Base-by-base conservation (phyloP, 2,113 vertebrate species). In the Xiphophorus couchianus region DNA sequence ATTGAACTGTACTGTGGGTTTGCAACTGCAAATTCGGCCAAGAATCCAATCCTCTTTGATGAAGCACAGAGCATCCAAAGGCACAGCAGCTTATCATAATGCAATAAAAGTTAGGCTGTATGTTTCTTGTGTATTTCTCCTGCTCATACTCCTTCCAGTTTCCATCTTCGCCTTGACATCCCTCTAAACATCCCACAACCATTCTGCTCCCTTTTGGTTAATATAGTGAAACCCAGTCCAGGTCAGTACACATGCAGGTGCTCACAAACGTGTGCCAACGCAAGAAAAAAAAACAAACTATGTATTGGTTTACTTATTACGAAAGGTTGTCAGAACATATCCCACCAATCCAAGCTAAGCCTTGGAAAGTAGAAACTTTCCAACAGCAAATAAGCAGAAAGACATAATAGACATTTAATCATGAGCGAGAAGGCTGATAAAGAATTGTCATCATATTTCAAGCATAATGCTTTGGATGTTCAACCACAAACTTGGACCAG, bases 161-260 rank as follows among this genome's bases (percentile, higher is more conserved):
- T 86, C 88, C 78, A 89, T 89, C 77, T 66, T 86, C 70, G 73
- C 87, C 84, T 82, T 83, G 82, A 77, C 81, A 87, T 86, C 79
- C 87, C 81, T 88, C 77, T 77, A 80, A 88, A 88, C 60, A 83
- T 42, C n/a, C 60, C 66, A 66, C 62, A 76, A 31, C 73, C 77
- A 71, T 77, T 78, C 75, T 71, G 64, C 79, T 72, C 69, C 37
- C 48, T 54, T 72, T 80, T 70, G 25, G 82, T 80, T 67, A 69
- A 66, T 44, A 42, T 28, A 44, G 9, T 22, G 74, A 73, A 84
- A 88, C 76, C 48, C 42, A 67, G 82, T 61, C 73, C 62, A 67
- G 64, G 69, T 62, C 71, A n/a, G 30, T 66, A 76, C 67, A 81
- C 77, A 82, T 29, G 80, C 88, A 89, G 86, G 86, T 84, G 80